Evolutionary conservation across 1,140 invertebrate genomes (phyloP).

Genomic region (Plutomurus gul): DNA sequence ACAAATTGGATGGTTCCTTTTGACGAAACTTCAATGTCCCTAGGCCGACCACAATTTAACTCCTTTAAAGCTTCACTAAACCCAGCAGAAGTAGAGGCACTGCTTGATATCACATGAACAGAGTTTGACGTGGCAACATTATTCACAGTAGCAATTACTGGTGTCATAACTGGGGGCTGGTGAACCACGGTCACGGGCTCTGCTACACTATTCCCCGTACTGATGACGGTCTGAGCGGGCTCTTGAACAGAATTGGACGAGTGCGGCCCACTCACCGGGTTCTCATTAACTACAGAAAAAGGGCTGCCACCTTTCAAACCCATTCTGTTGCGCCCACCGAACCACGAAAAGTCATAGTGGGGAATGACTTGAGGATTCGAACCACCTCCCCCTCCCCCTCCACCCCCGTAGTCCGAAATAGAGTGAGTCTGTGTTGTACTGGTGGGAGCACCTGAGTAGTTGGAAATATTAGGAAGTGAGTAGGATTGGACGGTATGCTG

Average conservation of each 20-base stretch:
- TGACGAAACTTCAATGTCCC: conserved; percentile 2
- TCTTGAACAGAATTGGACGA: background rate
- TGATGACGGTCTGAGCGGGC: conserved; percentile 34
- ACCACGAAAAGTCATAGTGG: conserved; percentile 60
- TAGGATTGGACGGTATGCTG: conserved; percentile 30
- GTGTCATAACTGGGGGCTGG: background rate
- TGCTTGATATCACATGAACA: background rate
- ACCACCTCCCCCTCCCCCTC: conserved; percentile 59
- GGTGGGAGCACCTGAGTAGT: background rate
- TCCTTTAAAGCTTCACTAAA: background rate
- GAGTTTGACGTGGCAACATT: background rate
- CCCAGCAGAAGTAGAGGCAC: background rate
- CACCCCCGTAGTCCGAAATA: conserved; percentile 58
- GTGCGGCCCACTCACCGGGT: background rate
- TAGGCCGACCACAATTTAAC: background rate
- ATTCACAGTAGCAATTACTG: background rate
- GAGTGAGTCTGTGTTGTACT: conserved; percentile 15
- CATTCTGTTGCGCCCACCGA: conserved; percentile 65
- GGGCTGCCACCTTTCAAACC: conserved; percentile 74
- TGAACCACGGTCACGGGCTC: background rate
- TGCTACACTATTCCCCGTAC: conserved; percentile 54
- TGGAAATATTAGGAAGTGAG: background rate
- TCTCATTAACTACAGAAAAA: conserved; percentile 58
- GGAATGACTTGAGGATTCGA: conserved; percentile 61
- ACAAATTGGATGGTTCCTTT: background rate